A percentile compares a stretch with the other conserved stretches of the same genome.
Conservation (phyloP, 2,888 invertebrate species). For the Apocheima hispidaria region DNA sequence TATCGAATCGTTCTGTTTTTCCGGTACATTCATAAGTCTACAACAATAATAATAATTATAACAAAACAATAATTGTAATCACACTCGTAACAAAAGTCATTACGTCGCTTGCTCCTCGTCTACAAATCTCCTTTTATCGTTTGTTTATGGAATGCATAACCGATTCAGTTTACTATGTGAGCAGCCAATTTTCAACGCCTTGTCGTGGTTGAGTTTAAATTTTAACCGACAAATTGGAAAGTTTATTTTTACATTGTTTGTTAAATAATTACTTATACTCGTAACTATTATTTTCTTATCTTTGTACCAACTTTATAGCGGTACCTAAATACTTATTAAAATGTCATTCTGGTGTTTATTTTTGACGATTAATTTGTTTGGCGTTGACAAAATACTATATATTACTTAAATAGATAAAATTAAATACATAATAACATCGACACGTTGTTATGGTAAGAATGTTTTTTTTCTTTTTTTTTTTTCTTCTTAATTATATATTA, state of each 20-base stretch:
- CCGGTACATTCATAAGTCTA: not conserved
- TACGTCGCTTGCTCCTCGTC: conserved; percentile 5
- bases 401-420: too few relatives aligned
- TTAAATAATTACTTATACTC: not conserved
- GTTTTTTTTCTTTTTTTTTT: too few relatives aligned
- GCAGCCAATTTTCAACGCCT: conserved; percentile 20
- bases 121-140: conserved; percentile 33
- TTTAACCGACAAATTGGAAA: conserved; percentile 21
- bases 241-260: conserved; percentile 7
- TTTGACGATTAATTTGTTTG: too few relatives aligned
- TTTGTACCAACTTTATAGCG: not conserved
- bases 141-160: conserved; percentile 45
- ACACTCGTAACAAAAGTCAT: not conserved
- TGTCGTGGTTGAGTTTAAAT: conserved; percentile 19
- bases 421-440: too few relatives aligned
- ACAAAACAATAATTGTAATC: not conserved
- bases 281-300: not conserved
- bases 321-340: too few relatives aligned
- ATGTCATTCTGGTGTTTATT: too few relatives aligned
- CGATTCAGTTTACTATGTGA: conserved; percentile 30
- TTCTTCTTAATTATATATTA: too few relatives aligned
- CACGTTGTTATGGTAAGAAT: too few relatives aligned
- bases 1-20: not conserved
- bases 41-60: not conserved
- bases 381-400: too few relatives aligned